Evolutionary conservation across 2,113 vertebrate genomes (phyloP).

Genomic region (Seriola quinqueradiata): DNA sequence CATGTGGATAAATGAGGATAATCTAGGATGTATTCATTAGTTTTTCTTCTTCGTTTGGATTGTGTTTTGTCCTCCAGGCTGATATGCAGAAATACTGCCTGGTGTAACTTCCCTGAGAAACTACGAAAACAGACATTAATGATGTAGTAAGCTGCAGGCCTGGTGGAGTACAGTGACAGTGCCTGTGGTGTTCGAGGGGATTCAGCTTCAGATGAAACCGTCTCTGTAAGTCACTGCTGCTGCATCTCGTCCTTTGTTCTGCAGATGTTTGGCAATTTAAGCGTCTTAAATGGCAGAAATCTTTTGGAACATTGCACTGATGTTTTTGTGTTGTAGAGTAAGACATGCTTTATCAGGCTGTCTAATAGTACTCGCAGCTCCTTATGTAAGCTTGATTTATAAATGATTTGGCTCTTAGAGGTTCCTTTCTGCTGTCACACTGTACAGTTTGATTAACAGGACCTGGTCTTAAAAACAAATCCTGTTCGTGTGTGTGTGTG

Average conservation of each 20-base stretch:
- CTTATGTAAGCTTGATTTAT: conserved; percentile 55
- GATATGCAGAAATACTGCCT: not conserved
- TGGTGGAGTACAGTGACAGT: conserved; percentile 19
- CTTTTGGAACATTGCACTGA: conserved; percentile 26
- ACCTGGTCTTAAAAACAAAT: conserved; percentile 7
- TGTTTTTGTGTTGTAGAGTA: conserved; percentile 26
- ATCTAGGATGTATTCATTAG: not conserved
- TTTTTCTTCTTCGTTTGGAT: conserved; percentile 12
- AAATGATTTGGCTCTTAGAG: conserved; percentile 4
- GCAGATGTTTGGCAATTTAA: conserved; percentile 49
- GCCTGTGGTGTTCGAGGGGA: not conserved
- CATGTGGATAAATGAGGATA: not conserved
- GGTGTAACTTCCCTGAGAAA: not conserved
- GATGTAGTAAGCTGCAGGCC: not conserved
- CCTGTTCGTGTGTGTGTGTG: not conserved
- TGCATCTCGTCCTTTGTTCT: conserved; percentile 28
- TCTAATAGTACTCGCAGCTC: conserved; percentile 28
- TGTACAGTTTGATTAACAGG: not conserved
- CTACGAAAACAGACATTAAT: conserved; percentile 26
- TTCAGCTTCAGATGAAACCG: conserved; percentile 2
- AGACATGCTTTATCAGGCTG: conserved; percentile 40
- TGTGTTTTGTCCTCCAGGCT: conserved; percentile 6
- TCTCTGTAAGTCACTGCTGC: not conserved
- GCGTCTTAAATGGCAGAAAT: conserved; percentile 37
- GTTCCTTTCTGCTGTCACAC: not conserved